Conservation (phyloP, 1,140 invertebrate genomes). For the Drosophila eugracilis region DNA sequence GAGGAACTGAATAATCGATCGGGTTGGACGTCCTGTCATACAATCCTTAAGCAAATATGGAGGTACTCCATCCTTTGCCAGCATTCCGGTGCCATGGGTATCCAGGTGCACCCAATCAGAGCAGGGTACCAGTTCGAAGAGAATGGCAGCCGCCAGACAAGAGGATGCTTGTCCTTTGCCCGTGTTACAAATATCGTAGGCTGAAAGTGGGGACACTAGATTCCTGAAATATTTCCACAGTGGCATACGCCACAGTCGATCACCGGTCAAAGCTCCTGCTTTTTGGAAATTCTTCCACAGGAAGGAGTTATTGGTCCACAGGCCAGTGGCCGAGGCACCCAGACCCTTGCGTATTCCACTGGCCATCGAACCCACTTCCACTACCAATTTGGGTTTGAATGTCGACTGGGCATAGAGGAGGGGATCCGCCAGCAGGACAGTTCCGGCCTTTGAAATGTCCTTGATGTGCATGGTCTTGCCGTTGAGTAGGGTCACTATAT, state of each 20-base stretch:
- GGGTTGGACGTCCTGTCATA: slow-evolving; percentile 87
- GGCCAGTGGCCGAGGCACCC: slow-evolving; percentile 90
- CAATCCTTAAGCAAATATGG: slow-evolving; percentile 87
- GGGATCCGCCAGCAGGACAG: slow-evolving; percentile 94
- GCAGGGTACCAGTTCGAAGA: slow-evolving; percentile 86
- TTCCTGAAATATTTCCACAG: slow-evolving; percentile 92
- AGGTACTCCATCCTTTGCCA: slow-evolving; percentile 86
- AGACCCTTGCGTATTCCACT: slow-evolving; percentile 85
- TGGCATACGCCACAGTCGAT: slow-evolving; percentile 95
- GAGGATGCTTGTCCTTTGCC: slow-evolving; percentile 86
- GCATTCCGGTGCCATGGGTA: slow-evolving; percentile 88
- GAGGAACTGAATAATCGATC: slow-evolving; percentile 87
- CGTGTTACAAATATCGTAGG: slow-evolving; percentile 88
- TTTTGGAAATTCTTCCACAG: slow-evolving; percentile 88
- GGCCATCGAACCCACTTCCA: slow-evolving; percentile 91
- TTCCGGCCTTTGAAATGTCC: slow-evolving; percentile 95
- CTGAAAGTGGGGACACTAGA: slow-evolving; percentile 86
- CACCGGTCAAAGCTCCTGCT: slow-evolving; percentile 90
- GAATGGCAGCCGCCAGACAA: slow-evolving; percentile 89
- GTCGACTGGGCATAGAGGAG: slow-evolving; percentile 89
- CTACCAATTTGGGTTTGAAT: slow-evolving; percentile 87
- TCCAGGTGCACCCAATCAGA: slow-evolving; percentile 89
- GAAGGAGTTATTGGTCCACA: slow-evolving; percentile 89
- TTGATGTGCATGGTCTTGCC: slow-evolving; percentile 92
- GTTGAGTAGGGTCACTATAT: slow-evolving; percentile 93